Evolutionary conservation across 2,113 vertebrate species (phyloP), one percentile per base, ranked within the genome.

Genomic region (Electrona antarctica): DNA sequence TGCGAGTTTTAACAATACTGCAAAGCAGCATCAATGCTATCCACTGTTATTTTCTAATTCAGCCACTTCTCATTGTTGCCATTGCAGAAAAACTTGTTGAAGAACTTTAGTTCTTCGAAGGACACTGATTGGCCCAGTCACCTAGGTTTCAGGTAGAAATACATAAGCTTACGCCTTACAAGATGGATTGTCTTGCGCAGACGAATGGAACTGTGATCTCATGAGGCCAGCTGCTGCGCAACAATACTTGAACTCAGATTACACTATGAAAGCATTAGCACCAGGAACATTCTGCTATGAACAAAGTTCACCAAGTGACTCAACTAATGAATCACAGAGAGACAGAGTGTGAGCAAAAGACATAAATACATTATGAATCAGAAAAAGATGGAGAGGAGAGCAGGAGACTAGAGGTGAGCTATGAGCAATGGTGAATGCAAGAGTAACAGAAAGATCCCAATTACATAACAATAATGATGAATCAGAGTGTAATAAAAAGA

Each of bases 221-320:
- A 41, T 6, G 5, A 41, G 33, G 33, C 33, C 33, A 41, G 3
- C 33, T 41, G 5, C 33, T 41, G 33, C 5, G 5, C 5, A 41
- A 41, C 3, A 6, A 1, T 41, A 41, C 51, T 74, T 74, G 75
- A 86, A 84, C 85, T 85, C 72, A 81, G 79, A 86, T 83, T 85
- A 85, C 74, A 85, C 64, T 76, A 73, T 76, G 78, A 76, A 80
- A 84, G 76, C 69, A 69, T 87, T 78, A 74, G 72, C 61, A 60
- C 15, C n/a, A 77, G 61, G 79, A 87, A 85, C 78, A 76, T 76
- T 88, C 60, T 77, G 84, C 73, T 67, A 77, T 1, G 82, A 73
- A 75, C 86, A 90, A 91, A 91, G 88, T 89, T 89, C 85, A 74
- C 64, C 78, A 82, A 86, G 78, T 68, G 79, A 79, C 33, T 41